Base-by-base conservation (phyloP, 53 echinoderm and acorn worm genomes). In the Echinometra lucunter region DNA sequence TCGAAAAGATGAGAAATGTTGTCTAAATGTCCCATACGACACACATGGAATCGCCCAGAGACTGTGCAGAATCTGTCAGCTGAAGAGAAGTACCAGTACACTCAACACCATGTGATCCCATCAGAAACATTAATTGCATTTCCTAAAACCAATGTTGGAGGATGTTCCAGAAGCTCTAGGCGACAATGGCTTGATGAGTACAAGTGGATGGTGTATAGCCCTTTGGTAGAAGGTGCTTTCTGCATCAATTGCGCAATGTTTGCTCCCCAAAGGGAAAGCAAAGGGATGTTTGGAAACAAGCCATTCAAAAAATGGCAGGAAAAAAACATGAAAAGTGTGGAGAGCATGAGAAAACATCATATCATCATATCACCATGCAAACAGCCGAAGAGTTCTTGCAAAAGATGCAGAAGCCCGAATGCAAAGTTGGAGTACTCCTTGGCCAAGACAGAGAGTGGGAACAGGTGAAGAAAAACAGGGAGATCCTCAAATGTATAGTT, bases 151-250 rank as follows among this genome's bases (percentile, higher is more conserved):
- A 1, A 72, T 30, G 30, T 32, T 8, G 74, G 74, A 32, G 74
- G 35, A 72, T 72, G 74, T 32, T 72, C 34, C 2, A 72, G 74
- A 16, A 72, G 30, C 34, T 72, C 30, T 32, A 11, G 34, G 74
- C 74, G 74, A 32, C 74, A 72, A 72, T 72, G 74, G 74, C 74
- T 72, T 28, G 30, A 30, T 72, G 74, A 72, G 3, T 72, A 72
- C 34, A 72, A 28, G 45, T 88, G 88, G 88, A 88, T 88, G 88
- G 45, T 40, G 49, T 88, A 88, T 56, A 88, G 88, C 57, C 49
- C 47, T 47, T 88, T 30, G 12, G 44, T 88, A 8, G 88, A 88
- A 4, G 88, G 88, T 88, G 88, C 18, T 53, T 88, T 88, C 88
- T 88, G 88, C 45, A 88, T 88, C 57, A 56, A 28, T 88, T 88